Conservation (phyloP, 2,888 invertebrate species). For the Hololepta plana region DNA sequence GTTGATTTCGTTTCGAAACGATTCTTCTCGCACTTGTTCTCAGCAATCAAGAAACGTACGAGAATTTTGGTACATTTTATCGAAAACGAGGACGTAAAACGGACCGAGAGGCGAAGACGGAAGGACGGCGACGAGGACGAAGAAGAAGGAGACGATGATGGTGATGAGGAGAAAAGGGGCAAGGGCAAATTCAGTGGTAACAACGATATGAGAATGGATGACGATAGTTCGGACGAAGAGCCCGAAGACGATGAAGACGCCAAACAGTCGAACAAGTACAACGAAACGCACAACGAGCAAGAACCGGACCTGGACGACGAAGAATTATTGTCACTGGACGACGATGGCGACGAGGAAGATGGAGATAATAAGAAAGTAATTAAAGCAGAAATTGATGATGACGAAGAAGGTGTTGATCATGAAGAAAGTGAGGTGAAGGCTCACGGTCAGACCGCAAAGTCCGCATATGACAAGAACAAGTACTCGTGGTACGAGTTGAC, state of each 20-base stretch:
- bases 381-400: constrained; percentile 25
- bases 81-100: neutral
- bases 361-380: constrained; percentile 10
- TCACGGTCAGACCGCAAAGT: too few species aligned
- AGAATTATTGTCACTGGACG: constrained; percentile 32
- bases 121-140: constrained; percentile 23
- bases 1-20: constrained; percentile 54
- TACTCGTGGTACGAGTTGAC: constrained; percentile 73
- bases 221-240: constrained; percentile 48
- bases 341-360: constrained; percentile 20
- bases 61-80: too few species aligned
- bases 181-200: constrained; percentile 8
- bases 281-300: constrained; percentile 28
- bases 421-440: constrained; percentile 15
- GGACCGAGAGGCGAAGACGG: constrained; percentile 7
- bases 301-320: constrained; percentile 32
- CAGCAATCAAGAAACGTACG: constrained; percentile 37
- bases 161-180: constrained; percentile 9
- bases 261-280: constrained; percentile 22
- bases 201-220: constrained; percentile 34
- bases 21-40: constrained; percentile 52
- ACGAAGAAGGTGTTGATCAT: constrained; percentile 13
- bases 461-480: constrained; percentile 62
- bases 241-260: constrained; percentile 29
- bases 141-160: constrained; percentile 15